Evolutionary conservation across 2,113 vertebrate genomes (phyloP), one percentile per base, ranked within the genome.

Genomic region (Neodontobutis hainanensis): DNA sequence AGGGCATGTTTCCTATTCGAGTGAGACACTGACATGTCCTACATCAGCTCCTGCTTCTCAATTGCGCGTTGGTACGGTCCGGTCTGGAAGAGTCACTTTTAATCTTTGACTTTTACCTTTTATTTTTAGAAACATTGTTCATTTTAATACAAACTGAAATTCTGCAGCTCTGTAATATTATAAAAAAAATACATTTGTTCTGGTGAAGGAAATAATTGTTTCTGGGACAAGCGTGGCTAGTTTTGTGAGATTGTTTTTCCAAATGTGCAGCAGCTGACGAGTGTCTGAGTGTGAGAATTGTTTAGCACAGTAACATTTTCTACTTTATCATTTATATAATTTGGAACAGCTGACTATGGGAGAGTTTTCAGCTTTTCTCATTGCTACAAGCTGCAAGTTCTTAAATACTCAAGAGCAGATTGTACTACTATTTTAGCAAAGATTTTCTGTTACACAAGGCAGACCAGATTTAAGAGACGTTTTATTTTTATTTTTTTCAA

Each of bases 1-100:
- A 99, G 85, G 97, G 97, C 2, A 68, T 98, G 46, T 98, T 99
- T 88, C 93, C 94, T 38, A 95, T 98, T 71, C 84, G 95, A 0
- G 87, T 97, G 0, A 81, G 82, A 93, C 91, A 0, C 92, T 93
- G 92, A 38, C 0, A 73, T 6, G 35, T 46, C 10, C 12, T 12
- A 27, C 27, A 27, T 27, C 19, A 56, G 50, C 9, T 5, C 0
- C 55, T 57, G 34, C 19, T 63, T 19, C 36, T 64, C 47, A 11
- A 46, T 55, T 66, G 64, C 67, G 72, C 70, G 63, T 69, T 35
- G 65, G 53, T 60, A 6, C 27, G 32, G n/a, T 44, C 57, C 42
- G 11, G n/a, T 56, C 59, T 60, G 57, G 15, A 49, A 42, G 48
- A 40, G 19, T 50, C 49, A 66, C 63, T 68, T 77, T 59, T 35